Percentiles rank a stretch among this genome's conserved stretches.
Evolutionary conservation across 2,797 vertebrate species (phyloP).

Genomic region (Rallus crepitans): DNA sequence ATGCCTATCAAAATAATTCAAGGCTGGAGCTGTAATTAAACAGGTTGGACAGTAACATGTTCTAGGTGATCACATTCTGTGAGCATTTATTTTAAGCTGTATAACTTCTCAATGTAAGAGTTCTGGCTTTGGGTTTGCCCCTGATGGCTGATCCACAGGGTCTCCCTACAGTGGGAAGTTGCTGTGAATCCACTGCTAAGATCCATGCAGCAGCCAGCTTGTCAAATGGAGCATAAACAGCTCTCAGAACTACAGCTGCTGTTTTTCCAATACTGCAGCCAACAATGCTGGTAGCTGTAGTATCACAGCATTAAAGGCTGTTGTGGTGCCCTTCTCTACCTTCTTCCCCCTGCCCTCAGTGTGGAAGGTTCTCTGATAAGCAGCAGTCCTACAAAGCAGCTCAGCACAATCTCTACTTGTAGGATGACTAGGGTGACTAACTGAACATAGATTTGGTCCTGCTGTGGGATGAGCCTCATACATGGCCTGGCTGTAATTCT

Average conservation of each 20-base stretch:
- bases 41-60: neutral
- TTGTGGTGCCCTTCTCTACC: neutral
- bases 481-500: neutral
- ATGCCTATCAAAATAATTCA: neutral
- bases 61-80: neutral
- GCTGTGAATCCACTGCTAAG: neutral
- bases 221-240: neutral
- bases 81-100: neutral
- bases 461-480: neutral
- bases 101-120: neutral
- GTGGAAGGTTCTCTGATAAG: neutral
- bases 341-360: fast-evolving
- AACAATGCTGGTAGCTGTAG: neutral
- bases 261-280: neutral
- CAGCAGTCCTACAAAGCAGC: neutral
- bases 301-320: neutral
- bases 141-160: neutral
- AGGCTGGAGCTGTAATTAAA: neutral
- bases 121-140: neutral
- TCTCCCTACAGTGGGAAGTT: neutral
- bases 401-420: neutral
- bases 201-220: too few species aligned
- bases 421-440: neutral
- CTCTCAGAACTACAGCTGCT: neutral
- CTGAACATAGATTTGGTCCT: neutral